Base-by-base conservation (phyloP, 2,113 vertebrate species). In the Salminus brasiliensis region DNA sequence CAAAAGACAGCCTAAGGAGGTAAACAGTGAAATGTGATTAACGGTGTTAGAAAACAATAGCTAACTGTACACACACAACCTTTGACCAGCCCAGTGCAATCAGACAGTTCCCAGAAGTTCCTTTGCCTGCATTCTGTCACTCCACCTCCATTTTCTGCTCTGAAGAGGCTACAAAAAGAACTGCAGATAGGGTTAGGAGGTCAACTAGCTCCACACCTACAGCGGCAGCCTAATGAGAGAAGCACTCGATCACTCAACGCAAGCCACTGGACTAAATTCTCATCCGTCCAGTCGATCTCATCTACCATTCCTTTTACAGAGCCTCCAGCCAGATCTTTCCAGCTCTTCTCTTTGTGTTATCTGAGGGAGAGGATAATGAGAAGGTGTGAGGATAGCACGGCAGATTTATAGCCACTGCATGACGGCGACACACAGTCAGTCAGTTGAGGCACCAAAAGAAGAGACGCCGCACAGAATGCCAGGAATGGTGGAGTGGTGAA, bases 191-290 rank as follows among this genome's bases (percentile, higher is more conserved):
- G 74, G 74, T 62, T 36, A 55, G 16, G 15, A 62, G 77, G 72
- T 83, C 82, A 83, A 76, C 77, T 67, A 70, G 82, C 59, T 75
- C 52, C 65, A 79, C 55, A 75, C 47, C 76, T 62, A 65, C 66
- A 47, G 49, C 55, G 45, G 52, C 3, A 7, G 60, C 72, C 57
- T 69, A 83, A 79, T 71, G 57, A 69, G 72, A 79, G 57, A 75
- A 70, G 72, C 45, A 25, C 55, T 68, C 76, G 52, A 70, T 79
- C 76, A 74, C 60, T 83, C 76, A 74, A 75, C 45, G 5, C 34
- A 18, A 71, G 45, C 62, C 81, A 45, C 65, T 16, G 15, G n/a
- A 43, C 43, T 79, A 57, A 74, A 74, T 63, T 43, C 76, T 74
- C 81, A 53, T 53, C 41, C 45, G 29, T 60, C 65, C 75, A 21